Conservation (phyloP, 2,797 vertebrate genomes). For the Pseudocheirus occidentalis region DNA sequence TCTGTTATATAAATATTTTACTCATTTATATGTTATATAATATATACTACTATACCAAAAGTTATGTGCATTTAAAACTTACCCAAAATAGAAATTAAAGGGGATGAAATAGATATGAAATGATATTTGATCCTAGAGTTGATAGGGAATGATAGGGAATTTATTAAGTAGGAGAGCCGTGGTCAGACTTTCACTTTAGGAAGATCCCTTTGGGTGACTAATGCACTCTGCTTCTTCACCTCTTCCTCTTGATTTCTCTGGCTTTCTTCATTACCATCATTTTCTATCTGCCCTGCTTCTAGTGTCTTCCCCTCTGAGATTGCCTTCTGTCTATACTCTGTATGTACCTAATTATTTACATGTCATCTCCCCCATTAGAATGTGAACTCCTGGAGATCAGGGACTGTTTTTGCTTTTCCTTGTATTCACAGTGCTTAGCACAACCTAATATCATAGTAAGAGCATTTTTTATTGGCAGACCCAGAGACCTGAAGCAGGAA, state of each 20-base stretch:
- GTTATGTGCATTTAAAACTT: background rate
- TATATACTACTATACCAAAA: background rate
- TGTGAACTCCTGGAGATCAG: background rate
- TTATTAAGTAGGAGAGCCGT: background rate
- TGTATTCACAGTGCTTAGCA: background rate
- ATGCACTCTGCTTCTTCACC: background rate
- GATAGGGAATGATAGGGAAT: background rate
- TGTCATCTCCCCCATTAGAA: background rate
- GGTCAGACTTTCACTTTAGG: background rate
- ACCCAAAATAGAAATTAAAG: background rate
- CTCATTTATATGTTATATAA: too few species aligned
- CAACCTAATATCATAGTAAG: background rate
- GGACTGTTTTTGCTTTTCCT: background rate
- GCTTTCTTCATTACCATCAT: background rate
- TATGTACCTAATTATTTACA: background rate
- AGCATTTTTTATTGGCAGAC: background rate
- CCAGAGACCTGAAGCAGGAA: background rate
- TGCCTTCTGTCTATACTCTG: background rate
- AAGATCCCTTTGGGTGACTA: background rate
- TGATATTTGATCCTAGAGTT: background rate
- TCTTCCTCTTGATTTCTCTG: background rate
- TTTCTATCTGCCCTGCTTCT: background rate
- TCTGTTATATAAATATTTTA: background rate
- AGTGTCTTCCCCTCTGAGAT: background rate
- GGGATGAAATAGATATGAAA: background rate